These are phyloP conservation scores for Camelus bactrianus DNA, from an alignment of 2,113 vertebrate genomes.

Conservation along the genomic window DNA sequence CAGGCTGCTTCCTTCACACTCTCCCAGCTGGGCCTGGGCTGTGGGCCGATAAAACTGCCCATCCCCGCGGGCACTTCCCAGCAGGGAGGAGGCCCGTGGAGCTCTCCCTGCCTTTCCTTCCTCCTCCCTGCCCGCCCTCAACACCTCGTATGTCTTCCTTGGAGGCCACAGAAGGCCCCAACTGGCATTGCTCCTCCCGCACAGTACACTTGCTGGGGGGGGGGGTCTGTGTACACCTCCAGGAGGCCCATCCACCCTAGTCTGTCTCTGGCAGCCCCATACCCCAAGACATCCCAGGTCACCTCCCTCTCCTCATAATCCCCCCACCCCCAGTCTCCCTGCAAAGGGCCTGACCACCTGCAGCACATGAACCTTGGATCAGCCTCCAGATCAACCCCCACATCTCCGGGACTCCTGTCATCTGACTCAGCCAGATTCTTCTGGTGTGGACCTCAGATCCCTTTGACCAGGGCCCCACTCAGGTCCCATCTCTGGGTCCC, in stretches of 20 bases:
- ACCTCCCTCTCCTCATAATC: background rate
- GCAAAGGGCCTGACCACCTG: background rate
- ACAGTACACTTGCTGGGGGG: background rate
- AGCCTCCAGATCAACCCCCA: background rate
- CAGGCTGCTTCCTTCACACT: background rate
- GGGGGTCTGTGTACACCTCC: background rate
- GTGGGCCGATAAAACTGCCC: constrained; percentile 46
- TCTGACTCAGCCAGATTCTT: background rate
- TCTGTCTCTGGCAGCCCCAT: background rate
- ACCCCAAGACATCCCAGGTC: background rate
- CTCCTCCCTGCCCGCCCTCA: background rate
- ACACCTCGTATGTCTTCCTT: background rate
- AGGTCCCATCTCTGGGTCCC: too few relatives aligned
- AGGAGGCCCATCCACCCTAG: background rate
- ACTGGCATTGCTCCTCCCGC: background rate
- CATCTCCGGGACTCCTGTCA: background rate
- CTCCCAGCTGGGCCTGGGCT: background rate
- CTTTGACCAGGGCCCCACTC: background rate
- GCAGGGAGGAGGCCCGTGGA: background rate
- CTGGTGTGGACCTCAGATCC: background rate
- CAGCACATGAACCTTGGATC: background rate
- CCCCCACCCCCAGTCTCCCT: background rate
- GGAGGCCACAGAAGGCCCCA: background rate
- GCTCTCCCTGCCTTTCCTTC: background rate
- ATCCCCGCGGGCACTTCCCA: constrained; percentile 29